Conservation (phyloP, 2,797 vertebrate species). For the Lepus townsendii region DNA sequence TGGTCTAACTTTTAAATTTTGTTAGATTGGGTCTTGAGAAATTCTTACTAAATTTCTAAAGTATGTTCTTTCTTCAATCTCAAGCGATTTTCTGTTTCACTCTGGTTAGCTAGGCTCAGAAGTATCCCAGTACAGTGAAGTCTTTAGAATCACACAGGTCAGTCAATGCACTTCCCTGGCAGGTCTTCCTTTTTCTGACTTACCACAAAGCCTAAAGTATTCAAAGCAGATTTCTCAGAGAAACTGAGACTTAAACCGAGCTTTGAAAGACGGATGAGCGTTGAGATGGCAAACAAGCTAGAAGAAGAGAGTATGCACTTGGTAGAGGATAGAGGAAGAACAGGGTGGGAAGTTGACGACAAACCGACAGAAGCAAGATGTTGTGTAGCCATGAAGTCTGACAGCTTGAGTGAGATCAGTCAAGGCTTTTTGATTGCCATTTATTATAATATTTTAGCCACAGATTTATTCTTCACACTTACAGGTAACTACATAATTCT, state of each 20-base stretch:
- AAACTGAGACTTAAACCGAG: background rate
- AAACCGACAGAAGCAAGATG: background rate
- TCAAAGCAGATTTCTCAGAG: background rate
- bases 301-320: background rate
- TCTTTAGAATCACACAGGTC: background rate
- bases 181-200: background rate
- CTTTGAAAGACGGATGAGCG: background rate
- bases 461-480: conserved; percentile 26
- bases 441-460: conserved; percentile 35
- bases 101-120: background rate
- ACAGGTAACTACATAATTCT: background rate
- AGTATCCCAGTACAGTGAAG: background rate
- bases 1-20: background rate
- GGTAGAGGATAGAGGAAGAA: background rate
- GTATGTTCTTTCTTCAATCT: background rate
- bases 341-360: background rate
- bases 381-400: background rate
- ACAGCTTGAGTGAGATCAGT: background rate
- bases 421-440: background rate
- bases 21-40: background rate
- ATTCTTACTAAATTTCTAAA: background rate
- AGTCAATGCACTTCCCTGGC: too few relatives aligned
- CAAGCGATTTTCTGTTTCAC: background rate
- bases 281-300: background rate
- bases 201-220: background rate